Evolutionary conservation across 2,888 invertebrate genomes (phyloP), one percentile per base, ranked within the genome.

Genomic region (Itoplectis maculator): DNA sequence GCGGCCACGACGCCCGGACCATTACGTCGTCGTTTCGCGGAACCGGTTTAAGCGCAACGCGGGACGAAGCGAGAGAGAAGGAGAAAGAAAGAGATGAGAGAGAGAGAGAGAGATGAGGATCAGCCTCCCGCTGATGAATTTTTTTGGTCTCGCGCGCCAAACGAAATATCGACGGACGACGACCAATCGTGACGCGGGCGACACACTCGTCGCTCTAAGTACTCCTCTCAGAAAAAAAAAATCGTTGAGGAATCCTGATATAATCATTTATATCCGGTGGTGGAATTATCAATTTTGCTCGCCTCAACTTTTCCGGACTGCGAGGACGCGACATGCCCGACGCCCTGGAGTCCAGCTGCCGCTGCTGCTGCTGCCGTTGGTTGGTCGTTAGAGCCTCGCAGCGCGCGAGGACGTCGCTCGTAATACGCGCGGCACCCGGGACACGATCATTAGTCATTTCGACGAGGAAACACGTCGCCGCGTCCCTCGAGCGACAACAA

Each of bases 251-350:
- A 47, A 61, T 42, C 79, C 70, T 68, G 69, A 73, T 56, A 88
- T 90, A 88, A 89, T 89, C 87, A 89, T 89, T 90, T 88, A 86
- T 88, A 88, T 90, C 89, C 90, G 88, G 87, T 84, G 54, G 63
- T 73, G 82, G 82, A 84, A 90, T 90, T 90, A 90, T 90, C 90
- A 90, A 90, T 90, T 90, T 90, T 87, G 88, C 85, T 89, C 90
- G 88, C 89, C 88, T 90, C 88, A 89, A 87, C 84, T 86, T 86
- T 85, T 75, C 80, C 83, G 78, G 83, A 79, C 63, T 77, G 29
- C 29, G 86, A 81, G 51, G 79, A 79, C 84, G n/a, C n/a, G 88
- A 89, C 88, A 86, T 88, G 89, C 88, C 88, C 88, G 88, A 84
- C 86, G 86, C 87, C 29, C 5, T 86, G 45, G 70, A 49, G 72